Conservation (phyloP, 2,113 vertebrate genomes). For the Raphicerus campestris region DNA sequence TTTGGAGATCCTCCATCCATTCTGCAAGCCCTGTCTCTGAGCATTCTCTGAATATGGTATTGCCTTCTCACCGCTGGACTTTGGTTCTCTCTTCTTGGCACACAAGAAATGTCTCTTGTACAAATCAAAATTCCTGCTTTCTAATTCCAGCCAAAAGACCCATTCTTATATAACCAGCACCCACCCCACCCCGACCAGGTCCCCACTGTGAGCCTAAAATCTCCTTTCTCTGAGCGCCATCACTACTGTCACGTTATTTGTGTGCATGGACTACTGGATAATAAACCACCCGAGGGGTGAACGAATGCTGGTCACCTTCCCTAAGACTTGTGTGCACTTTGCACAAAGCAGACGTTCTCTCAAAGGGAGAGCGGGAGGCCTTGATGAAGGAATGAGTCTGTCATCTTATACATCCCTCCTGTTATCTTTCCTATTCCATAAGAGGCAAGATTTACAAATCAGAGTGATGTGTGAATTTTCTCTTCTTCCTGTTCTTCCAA, state of each 20-base stretch:
- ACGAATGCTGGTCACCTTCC: neutral
- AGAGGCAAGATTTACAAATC: neutral
- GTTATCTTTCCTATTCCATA: neutral
- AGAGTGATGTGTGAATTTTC: neutral
- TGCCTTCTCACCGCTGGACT: neutral
- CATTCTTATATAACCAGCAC: neutral
- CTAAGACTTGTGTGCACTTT: neutral
- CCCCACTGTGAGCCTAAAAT: neutral
- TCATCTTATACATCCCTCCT: neutral
- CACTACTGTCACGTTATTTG: neutral
- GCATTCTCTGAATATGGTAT: neutral
- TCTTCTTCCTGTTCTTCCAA: neutral
- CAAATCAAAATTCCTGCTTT: neutral
- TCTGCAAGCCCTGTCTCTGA: neutral
- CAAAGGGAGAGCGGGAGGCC: fast-evolving
- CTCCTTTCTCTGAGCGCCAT: neutral
- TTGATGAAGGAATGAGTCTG: neutral
- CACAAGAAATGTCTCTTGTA: neutral
- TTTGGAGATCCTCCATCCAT: neutral
- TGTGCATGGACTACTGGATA: too few species aligned
- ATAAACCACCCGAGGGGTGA: neutral
- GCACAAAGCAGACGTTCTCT: neutral
- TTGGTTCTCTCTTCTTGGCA: neutral
- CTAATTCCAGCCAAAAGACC: neutral
- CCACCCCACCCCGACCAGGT: neutral